Percentiles rank a stretch among this genome's conserved stretches.
Evolutionary conservation across 2,888 invertebrate genomes (phyloP).

Genomic region (Lithophane socia): DNA sequence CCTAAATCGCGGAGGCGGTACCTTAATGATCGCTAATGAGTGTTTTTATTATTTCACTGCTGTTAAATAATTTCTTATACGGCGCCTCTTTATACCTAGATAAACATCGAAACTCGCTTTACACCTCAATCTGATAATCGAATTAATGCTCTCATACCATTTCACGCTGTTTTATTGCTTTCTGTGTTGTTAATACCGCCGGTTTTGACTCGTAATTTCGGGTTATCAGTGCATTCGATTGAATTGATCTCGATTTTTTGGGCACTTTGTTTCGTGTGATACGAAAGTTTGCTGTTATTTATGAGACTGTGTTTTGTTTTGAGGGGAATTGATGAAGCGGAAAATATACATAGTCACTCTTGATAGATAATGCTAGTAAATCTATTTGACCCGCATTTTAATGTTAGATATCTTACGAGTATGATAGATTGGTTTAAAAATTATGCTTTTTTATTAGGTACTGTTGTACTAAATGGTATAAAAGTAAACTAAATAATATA

Average conservation of each 20-base stretch:
- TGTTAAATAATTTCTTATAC: slow-evolving; percentile 90
- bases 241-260: slow-evolving; percentile 84
- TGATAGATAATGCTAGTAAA: neutral
- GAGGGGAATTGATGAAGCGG: slow-evolving; percentile 32
- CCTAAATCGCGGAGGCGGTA: slow-evolving; percentile 87
- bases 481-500: neutral
- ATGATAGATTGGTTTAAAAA: neutral
- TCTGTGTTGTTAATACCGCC: slow-evolving; percentile 85
- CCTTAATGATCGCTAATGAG: slow-evolving; percentile 90
- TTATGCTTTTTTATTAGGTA: neutral
- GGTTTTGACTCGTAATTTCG: slow-evolving; percentile 87
- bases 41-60: slow-evolving; percentile 89
- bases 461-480: neutral
- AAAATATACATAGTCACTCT: slow-evolving; percentile 7
- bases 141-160: slow-evolving; percentile 89
- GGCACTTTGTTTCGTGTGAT: slow-evolving; percentile 64
- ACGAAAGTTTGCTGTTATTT: slow-evolving; percentile 70
- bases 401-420: neutral
- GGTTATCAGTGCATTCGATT: slow-evolving; percentile 88
- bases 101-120: slow-evolving; percentile 90
- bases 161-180: slow-evolving; percentile 89
- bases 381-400: neutral
- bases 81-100: slow-evolving; percentile 90
- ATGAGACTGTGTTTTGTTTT: slow-evolving; percentile 60
- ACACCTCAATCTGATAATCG: slow-evolving; percentile 90